Percentiles rank a stretch among this genome's conserved stretches.
These are phyloP conservation scores for Drosophila tripunctata DNA, from an alignment of 2,888 invertebrate species.

Conservation along the genomic window DNA sequence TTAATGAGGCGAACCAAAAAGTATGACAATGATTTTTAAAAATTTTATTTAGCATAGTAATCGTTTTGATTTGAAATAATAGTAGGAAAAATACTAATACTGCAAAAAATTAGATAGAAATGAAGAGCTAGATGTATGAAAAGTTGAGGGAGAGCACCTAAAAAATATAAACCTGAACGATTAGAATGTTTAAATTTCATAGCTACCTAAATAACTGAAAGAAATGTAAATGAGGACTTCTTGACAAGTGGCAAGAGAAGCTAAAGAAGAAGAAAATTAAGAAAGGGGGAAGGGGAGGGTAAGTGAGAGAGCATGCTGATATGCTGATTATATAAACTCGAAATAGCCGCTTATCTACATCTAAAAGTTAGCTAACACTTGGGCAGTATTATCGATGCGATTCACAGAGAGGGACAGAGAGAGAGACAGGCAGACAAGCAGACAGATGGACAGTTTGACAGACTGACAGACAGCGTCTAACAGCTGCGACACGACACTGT, in stretches of 20 bases:
- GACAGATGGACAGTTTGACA: not conserved
- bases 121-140: no score
- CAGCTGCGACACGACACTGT: constrained; percentile 23
- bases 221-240: not conserved
- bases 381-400: constrained; percentile 4
- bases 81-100: no score
- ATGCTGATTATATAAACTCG: not conserved
- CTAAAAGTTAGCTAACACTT: constrained; percentile 6
- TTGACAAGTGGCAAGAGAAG: not conserved
- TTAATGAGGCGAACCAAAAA: no score
- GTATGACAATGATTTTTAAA: no score
- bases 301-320: not conserved
- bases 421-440: not conserved
- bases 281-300: not conserved
- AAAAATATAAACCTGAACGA: no score
- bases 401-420: no score
- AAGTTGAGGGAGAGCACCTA: no score
- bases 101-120: no score
- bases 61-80: no score
- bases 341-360: constrained; percentile 1
- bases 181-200: not conserved
- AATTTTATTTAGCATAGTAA: no score
- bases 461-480: not conserved
- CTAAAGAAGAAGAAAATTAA: not conserved
- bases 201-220: not conserved